Base-by-base conservation (phyloP, 1,140 invertebrate genomes). In the Sesamia nonagrioides region DNA sequence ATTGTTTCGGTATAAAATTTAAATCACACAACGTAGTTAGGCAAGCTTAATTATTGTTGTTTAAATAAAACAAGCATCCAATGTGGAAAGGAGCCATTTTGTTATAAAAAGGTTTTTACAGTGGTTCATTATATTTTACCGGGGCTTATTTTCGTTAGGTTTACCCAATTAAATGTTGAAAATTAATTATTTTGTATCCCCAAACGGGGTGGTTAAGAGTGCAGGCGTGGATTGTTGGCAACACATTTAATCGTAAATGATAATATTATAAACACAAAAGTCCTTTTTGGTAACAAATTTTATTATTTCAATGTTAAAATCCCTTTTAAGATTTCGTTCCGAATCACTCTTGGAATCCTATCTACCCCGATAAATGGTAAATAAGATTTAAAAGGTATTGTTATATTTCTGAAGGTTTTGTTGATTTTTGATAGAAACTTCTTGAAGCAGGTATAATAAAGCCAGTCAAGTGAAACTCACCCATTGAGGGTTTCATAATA, bases 21-120 rank as follows among this genome's bases (percentile, higher is more conserved):
- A 61, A 61, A 61, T 61, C 35, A 40, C 35, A 40, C 58, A 61
- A 35, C 58, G 35, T n/a, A 40, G 58, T 40, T 61, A 35, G 33
- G 15, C 15, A n/a, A 17, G 35, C 33, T 37, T 61, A 17, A 40
- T 40, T 40, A 61, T 61, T 61, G 58, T 15, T 61, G 58, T 61
- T 61, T 61, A n/a, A n/a, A 61, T 61, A 61, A 61, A 61, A 61
- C 37, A 61, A 61, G 58, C 58, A 61, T n/a, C 17, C 58, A 40
- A 61, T 61, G 35, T 40, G 58, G 33, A 61, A 61, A 40, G 15
- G 15, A 37, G 33, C 21, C 17, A 37, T 61, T 35, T 35, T 33
- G 8, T 35, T 15, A 35, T 27, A 61, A 33, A 61, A 61, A 40
- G 7, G 35, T 15, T 33, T 56, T 56, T 27, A 27, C 33, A 35